Base-by-base conservation (phyloP, 2,113 vertebrate species). In the Calonectris borealis region DNA sequence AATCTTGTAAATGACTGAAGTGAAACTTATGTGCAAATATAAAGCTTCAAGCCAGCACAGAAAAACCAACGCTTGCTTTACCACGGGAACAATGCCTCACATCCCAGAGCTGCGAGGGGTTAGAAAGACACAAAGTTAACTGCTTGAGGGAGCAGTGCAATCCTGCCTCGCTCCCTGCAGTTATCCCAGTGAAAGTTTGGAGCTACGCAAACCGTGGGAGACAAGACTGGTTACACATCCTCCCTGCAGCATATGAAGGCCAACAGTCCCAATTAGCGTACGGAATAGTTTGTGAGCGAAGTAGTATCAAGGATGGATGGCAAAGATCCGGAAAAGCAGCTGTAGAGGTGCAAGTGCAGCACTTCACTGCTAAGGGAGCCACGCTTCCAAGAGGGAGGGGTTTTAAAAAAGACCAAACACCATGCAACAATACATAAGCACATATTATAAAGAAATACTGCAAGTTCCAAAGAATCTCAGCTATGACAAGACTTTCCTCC, bases 171-270 rank as follows among this genome's bases (percentile, higher is more conserved):
- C 38, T 58, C 52, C 16, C 58, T 46, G 44, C 19, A 10, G 52
- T 14, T 62, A 70, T 5, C 81, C 42, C 21, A 34, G 26, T 5
- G 13, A 31, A 42, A 2, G 16, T 19, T 2, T 49, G 91, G 15
- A 48, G 18, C 32, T 48, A 1, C 13, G 52, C 42, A 26, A 31
- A n/a, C 19, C 0, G 1, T 3, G 34, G 44, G 24, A 51, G 10
- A 31, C 73, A 34, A 27, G 17, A 36, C 32, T 42, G 70, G 24
- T n/a, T 29, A 36, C 22, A 21, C 6, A 16, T 4, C 25, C 26
- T 42, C 34, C 34, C 64, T 14, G 38, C 26, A 15, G 44, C 26
- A 20, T 3, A 27, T 0, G 21, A 13, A 31, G 15, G 52, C 22
- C 14, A 26, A 34, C 13, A 18, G 46, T 17, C 65, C 51, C 15